Percentiles rank a stretch among this genome's conserved stretches.
Conservation (phyloP, 2,113 vertebrate genomes). For the Rousettus leschenaultii region DNA sequence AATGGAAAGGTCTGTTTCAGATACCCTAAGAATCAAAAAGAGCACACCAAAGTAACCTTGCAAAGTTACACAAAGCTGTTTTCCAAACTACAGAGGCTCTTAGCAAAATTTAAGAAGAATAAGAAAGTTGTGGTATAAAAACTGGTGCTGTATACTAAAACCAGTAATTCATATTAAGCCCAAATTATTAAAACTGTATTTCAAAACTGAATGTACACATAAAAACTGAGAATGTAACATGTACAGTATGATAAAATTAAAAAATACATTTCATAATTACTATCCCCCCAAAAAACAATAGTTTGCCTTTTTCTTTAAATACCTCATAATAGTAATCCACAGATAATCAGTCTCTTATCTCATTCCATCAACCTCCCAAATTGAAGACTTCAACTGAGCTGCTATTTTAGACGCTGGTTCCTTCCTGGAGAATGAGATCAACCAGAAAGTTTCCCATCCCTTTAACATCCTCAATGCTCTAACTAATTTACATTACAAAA, state of each 20-base stretch:
- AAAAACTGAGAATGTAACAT: not conserved
- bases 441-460: not conserved
- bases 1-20: not conserved
- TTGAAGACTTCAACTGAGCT: not conserved
- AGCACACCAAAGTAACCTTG: not conserved
- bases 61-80: slow-evolving; percentile 16
- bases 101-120: not conserved
- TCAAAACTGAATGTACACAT: slow-evolving; percentile 4
- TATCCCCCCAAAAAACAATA: not conserved
- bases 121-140: not conserved
- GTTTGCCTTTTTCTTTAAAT: not conserved
- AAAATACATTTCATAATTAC: not conserved
- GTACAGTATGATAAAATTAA: not conserved
- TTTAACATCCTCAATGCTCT: not conserved
- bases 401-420: not conserved
- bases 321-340: not conserved
- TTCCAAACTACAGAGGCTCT: not conserved
- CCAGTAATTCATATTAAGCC: not conserved
- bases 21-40: slow-evolving; percentile 6
- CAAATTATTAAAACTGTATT: not conserved
- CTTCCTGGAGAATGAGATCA: not conserved
- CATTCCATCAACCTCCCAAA: not conserved
- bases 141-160: not conserved
- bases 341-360: not conserved
- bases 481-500: not conserved